Percentiles rank a stretch among this genome's conserved stretches.
Evolutionary conservation across 2,797 vertebrate species (phyloP).

Genomic region (Diglossa cyanea): DNA sequence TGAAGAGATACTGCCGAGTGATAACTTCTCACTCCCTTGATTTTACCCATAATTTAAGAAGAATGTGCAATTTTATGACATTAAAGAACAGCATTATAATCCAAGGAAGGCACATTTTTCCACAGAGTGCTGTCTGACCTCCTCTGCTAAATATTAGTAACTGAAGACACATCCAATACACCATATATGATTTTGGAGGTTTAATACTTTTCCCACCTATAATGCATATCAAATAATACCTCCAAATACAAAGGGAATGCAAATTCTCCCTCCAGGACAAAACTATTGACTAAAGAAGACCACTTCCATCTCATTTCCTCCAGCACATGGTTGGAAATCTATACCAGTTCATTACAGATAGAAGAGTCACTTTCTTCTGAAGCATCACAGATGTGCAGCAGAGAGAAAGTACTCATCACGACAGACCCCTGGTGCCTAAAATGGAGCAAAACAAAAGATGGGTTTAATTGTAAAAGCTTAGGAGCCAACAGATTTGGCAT

Average conservation of each 20-base stretch:
- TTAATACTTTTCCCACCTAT: not conserved
- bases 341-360: not conserved
- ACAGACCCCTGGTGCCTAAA: not conserved
- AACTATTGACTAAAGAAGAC: not conserved
- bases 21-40: not conserved
- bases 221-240: not conserved
- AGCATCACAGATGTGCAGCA: not conserved
- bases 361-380: not conserved
- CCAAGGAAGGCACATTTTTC: not conserved
- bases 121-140: not conserved
- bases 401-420: not conserved
- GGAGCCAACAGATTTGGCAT: not conserved
- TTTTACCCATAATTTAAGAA: slow-evolving; percentile 3
- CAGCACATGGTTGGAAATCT: not conserved
- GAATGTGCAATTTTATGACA: not conserved
- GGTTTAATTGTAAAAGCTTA: not conserved
- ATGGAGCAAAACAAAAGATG: not conserved
- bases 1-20: not conserved
- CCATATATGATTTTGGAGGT: not conserved
- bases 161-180: not conserved
- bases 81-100: not conserved
- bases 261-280: not conserved
- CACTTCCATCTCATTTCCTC: not conserved
- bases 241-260: not conserved
- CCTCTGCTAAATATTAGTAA: not conserved